phyloP scores from a whole-genome alignment of 2,888 invertebrate genomes.

The Ectobius pallidus region DNA sequence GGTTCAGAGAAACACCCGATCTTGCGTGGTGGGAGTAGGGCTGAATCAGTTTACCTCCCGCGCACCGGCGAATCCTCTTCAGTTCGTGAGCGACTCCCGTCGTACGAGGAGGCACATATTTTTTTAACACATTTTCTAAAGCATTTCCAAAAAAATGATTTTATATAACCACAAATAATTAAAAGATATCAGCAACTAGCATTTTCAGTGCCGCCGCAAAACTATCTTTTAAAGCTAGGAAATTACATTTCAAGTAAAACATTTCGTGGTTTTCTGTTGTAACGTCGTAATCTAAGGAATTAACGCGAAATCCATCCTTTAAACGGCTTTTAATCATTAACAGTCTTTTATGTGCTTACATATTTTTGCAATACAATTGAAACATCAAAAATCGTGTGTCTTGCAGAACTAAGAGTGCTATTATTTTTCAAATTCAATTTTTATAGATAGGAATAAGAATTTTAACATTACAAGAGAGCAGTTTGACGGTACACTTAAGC shows the following conservation, averaged over 20 bases:
- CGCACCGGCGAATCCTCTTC: neutral
- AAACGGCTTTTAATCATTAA: neutral
- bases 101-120: conserved; percentile 14
- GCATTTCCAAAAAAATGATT: neutral
- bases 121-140: no score
- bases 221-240: no score
- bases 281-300: no score
- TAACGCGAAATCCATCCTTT: neutral
- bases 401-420: neutral
- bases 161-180: no score
- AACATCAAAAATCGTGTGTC: neutral
- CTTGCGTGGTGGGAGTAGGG: conserved; percentile 15
- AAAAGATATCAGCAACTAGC: no score
- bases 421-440: neutral
- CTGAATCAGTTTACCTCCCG: neutral
- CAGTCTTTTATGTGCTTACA: neutral
- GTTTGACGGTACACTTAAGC: no score
- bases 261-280: no score
- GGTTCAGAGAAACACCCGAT: neutral
- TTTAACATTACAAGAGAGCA: no score
- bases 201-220: no score
- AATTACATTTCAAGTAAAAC: no score
- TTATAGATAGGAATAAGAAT: neutral
- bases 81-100: conserved; percentile 5
- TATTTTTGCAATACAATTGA: no score